These are phyloP conservation scores for Aleiodes alternator DNA, from an alignment of 2,888 invertebrate species.

Conservation along the genomic window DNA sequence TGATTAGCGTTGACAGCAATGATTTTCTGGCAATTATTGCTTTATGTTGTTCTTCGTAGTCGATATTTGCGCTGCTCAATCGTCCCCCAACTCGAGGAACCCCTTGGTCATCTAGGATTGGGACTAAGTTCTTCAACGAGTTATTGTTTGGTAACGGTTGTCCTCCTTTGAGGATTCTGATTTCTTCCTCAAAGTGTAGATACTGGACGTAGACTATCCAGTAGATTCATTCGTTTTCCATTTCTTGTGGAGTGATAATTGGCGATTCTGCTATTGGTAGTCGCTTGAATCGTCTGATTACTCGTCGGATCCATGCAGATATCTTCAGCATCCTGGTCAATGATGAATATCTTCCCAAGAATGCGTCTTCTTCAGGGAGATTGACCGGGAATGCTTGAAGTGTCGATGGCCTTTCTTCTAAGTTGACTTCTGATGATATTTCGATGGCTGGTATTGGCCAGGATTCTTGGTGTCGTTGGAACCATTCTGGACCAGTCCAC, in stretches of 20 bases:
- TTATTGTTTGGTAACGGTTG: neutral
- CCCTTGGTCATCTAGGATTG: constrained; percentile 2
- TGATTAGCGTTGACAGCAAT: neutral
- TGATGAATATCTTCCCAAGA: neutral
- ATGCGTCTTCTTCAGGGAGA: neutral
- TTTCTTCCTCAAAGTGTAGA: neutral
- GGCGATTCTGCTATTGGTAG: neutral
- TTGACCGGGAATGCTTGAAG: neutral
- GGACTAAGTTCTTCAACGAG: too few species aligned
- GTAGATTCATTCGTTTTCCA: neutral
- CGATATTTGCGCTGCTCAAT: neutral
- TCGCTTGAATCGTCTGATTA: neutral
- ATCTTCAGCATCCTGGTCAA: neutral
- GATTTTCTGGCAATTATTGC: constrained; percentile 17
- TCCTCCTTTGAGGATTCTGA: neutral
- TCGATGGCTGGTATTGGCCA: neutral
- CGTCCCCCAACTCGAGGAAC: constrained; percentile 39
- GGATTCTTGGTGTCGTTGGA: neutral
- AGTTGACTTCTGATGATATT: neutral
- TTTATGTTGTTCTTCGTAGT: neutral
- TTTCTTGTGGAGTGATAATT: neutral
- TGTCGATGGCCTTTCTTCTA: neutral
- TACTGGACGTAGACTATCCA: neutral
- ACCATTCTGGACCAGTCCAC: constrained; percentile 12
- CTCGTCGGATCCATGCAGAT: neutral